These are phyloP conservation scores for Ceyx cyanopectus DNA, from an alignment of 2,113 vertebrate genomes.

Conservation along the genomic window DNA sequence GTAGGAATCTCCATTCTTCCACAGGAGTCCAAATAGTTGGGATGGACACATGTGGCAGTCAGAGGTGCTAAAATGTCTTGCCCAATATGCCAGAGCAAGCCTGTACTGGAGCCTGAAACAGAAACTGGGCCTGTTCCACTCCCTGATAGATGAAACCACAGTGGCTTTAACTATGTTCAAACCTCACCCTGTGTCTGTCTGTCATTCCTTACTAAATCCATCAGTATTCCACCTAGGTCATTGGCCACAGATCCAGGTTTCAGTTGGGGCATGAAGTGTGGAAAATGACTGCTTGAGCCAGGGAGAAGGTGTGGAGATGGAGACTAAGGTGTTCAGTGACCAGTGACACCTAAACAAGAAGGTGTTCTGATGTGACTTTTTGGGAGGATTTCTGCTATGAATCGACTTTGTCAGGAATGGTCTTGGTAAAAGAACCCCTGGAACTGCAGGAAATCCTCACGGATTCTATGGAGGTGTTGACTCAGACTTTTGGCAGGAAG, in stretches of 20 bases:
- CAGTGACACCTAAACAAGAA: background rate
- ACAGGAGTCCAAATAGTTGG: background rate
- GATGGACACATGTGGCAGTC: background rate
- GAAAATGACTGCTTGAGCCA: background rate
- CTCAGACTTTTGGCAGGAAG: constrained; percentile 5
- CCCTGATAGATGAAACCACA: constrained; percentile 26
- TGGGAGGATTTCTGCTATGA: background rate
- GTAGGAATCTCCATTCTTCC: background rate
- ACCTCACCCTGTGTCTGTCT: background rate
- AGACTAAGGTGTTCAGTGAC: background rate
- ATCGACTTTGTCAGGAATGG: background rate
- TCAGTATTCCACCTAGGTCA: background rate
- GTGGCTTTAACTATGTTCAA: background rate
- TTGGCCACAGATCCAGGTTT: background rate
- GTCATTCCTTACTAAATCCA: background rate
- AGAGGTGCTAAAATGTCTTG: background rate
- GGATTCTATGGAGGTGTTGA: background rate
- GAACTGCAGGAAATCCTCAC: background rate
- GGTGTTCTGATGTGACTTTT: background rate
- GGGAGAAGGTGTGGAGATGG: background rate
- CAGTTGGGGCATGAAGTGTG: accelerated
- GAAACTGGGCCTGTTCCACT: background rate
- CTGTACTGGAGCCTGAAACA: background rate
- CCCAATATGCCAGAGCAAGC: background rate
- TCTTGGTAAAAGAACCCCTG: background rate